These are phyloP conservation scores for Hoplostethus mediterraneus DNA, from an alignment of 2,797 vertebrate genomes.

Conservation along the genomic window DNA sequence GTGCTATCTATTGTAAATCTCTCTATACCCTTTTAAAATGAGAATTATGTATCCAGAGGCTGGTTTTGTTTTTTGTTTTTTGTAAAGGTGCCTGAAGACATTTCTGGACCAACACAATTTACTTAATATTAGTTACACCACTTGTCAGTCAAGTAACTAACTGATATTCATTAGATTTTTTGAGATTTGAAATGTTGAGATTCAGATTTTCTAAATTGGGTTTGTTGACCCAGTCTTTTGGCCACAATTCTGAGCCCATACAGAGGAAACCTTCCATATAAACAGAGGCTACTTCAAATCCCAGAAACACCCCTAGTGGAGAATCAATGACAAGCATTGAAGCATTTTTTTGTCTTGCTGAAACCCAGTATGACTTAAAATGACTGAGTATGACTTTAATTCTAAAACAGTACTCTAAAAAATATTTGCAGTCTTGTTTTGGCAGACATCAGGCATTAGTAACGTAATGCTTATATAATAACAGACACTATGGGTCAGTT, in stretches of 20 bases:
- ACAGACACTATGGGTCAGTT: slow-evolving; percentile 34
- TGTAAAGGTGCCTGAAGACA: too few species aligned
- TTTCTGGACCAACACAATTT: too few species aligned
- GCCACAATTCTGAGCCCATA: too few species aligned
- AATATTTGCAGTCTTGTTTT: neutral
- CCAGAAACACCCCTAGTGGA: neutral
- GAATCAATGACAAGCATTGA: slow-evolving; percentile 27
- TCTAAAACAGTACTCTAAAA: slow-evolving; percentile 15
- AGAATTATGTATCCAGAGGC: too few species aligned
- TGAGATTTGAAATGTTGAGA: neutral
- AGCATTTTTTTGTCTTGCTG: slow-evolving; percentile 47
- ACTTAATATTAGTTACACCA: neutral
- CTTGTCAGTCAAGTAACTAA: neutral
- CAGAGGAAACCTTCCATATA: neutral
- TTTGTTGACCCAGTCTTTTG: too few species aligned
- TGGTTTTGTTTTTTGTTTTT: too few species aligned
- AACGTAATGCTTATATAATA: neutral
- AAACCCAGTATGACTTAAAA: slow-evolving; percentile 25
- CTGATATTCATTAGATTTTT: neutral
- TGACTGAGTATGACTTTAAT: neutral
- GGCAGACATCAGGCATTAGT: neutral
- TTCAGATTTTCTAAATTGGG: too few species aligned
- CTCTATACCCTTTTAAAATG: too few species aligned
- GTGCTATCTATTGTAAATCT: too few species aligned
- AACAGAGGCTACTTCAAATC: slow-evolving; percentile 19